A percentile compares a stretch with the other conserved stretches of the same genome.
These are phyloP conservation scores for Lamellibrachia luymesi DNA, from an alignment of 1,140 invertebrate genomes.

Conservation along the genomic window DNA sequence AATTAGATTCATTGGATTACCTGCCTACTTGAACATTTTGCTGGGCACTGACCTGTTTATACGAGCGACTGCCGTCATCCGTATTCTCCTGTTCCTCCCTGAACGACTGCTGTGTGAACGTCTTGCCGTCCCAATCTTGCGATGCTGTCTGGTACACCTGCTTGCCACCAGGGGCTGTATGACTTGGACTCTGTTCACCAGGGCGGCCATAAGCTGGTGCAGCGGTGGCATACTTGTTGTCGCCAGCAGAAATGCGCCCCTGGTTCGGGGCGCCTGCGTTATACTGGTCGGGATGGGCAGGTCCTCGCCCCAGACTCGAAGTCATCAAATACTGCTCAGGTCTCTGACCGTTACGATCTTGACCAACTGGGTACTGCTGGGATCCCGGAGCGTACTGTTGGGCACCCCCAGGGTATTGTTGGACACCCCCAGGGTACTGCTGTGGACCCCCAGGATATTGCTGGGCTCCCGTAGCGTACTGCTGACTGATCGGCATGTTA, in stretches of 20 bases:
- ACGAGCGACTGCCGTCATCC: not conserved
- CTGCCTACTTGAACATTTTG: too few species aligned
- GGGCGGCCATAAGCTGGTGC: not conserved
- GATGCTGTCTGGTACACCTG: constrained; percentile 11
- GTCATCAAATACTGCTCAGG: not conserved
- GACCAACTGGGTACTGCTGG: not conserved
- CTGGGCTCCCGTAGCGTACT: not conserved
- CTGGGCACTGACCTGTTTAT: constrained; percentile 7
- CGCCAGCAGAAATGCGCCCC: not conserved
- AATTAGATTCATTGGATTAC: too few species aligned
- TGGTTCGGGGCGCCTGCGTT: not conserved
- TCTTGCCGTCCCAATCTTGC: constrained; percentile 22
- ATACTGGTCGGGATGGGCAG: not conserved
- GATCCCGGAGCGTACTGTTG: not conserved
- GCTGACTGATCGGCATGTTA: constrained; percentile 9
- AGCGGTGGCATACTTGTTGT: not conserved
- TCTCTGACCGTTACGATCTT: not conserved
- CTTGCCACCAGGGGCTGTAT: constrained; percentile 10
- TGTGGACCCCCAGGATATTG: not conserved
- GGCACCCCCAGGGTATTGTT: not conserved
- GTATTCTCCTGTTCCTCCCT: constrained; percentile 15
- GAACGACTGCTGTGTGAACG: constrained; percentile 16
- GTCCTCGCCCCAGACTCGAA: not conserved
- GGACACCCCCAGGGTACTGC: not conserved
- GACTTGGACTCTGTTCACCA: constrained; percentile 2